These are phyloP conservation scores for Chymomyza amoena DNA, from an alignment of 2,888 invertebrate species.

Conservation along the genomic window DNA sequence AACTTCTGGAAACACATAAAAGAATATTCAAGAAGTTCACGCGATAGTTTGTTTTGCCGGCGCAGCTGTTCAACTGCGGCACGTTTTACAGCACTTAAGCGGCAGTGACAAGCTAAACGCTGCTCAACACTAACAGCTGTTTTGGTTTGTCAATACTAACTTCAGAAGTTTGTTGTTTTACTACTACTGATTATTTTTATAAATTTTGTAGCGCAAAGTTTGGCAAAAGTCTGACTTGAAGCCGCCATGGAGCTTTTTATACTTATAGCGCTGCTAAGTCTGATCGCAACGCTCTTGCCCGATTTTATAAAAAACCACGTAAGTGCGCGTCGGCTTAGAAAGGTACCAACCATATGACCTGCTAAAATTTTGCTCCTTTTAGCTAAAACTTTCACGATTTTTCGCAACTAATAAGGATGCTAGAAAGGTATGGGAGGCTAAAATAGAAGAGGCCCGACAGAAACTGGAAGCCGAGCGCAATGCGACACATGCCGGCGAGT, in stretches of 20 bases:
- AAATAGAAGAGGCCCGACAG: constrained; percentile 55
- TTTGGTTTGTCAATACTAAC: neutral
- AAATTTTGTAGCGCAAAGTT: constrained; percentile 13
- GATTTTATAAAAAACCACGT: constrained; percentile 58
- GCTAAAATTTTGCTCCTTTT: neutral
- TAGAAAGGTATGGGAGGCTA: constrained; percentile 26
- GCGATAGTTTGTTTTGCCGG: constrained; percentile 49
- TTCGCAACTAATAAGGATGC: constrained; percentile 22
- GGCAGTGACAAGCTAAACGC: neutral
- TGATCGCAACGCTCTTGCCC: constrained; percentile 57
- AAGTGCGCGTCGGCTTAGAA: constrained; percentile 6
- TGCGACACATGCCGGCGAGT: constrained; percentile 62
- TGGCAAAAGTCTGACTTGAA: constrained; percentile 33
- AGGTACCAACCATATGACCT: neutral
- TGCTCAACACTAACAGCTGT: constrained; percentile 30
- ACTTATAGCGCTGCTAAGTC: constrained; percentile 51
- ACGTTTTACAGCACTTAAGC: neutral
- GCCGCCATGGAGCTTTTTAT: constrained; percentile 45
- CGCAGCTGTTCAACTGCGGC: constrained; percentile 2
- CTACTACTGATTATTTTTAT: neutral
- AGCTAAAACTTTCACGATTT: constrained; percentile 59
- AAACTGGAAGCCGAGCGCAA: constrained; percentile 52
- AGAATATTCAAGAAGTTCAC: constrained; percentile 10
- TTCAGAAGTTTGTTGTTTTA: neutral
- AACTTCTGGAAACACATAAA: constrained; percentile 30